Conservation (phyloP, 2,797 vertebrate genomes). For the Octomys mimax region DNA sequence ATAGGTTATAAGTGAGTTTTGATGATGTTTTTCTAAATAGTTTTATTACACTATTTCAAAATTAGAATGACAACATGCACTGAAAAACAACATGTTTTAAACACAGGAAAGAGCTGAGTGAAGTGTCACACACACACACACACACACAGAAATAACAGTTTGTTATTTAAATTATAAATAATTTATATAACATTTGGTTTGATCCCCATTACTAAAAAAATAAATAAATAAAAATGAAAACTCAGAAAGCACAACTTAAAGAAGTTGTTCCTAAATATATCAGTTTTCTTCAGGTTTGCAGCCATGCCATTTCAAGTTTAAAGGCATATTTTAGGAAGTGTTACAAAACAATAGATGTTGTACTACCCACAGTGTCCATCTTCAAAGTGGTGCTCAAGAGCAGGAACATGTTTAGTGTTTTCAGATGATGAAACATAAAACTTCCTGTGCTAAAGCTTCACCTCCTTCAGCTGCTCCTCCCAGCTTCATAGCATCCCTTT, state of each 20-base stretch:
- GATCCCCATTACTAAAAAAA: background rate
- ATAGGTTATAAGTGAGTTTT: background rate
- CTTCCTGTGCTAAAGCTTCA: background rate
- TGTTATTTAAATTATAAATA: no score
- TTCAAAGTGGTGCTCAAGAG: background rate
- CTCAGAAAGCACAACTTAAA: background rate
- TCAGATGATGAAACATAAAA: background rate
- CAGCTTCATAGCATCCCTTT: background rate
- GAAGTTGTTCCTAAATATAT: background rate
- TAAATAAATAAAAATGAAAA: background rate
- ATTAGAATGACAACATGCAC: background rate
- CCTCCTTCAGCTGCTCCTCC: background rate
- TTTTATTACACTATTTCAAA: background rate
- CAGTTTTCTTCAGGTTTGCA: background rate
- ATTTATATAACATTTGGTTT: no score
- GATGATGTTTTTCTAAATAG: background rate
- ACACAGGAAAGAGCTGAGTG: background rate
- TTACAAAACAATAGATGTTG: background rate
- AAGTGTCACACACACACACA: no score
- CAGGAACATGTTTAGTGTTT: background rate
- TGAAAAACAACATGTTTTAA: background rate
- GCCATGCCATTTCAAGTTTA: background rate
- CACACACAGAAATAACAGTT: no score
- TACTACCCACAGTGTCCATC: background rate
- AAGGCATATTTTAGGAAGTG: background rate